Percentiles rank a stretch among this genome's conserved stretches.
These are phyloP conservation scores for Stenchaetothrips biformis DNA, from an alignment of 2,888 invertebrate genomes.

Conservation along the genomic window DNA sequence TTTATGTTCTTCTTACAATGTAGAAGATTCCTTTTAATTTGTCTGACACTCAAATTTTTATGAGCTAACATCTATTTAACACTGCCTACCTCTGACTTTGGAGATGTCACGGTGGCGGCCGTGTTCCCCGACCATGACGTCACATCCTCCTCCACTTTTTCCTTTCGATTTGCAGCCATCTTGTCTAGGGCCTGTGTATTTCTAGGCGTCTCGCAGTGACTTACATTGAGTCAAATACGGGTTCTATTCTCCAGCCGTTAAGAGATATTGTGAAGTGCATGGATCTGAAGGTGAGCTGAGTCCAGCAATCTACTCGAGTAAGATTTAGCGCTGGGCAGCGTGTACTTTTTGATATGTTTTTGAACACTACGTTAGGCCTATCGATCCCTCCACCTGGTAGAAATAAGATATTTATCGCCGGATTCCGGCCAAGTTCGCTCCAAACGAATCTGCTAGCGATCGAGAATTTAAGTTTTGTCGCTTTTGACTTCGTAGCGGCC, in stretches of 20 bases:
- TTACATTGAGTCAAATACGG: background rate
- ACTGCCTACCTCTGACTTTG: too few species aligned
- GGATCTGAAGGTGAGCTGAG: slow-evolving; percentile 9
- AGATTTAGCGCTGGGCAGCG: background rate
- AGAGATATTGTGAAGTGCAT: slow-evolving; percentile 10
- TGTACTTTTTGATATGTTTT: background rate
- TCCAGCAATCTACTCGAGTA: background rate
- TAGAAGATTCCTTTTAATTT: too few species aligned
- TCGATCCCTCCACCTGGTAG: slow-evolving; percentile 24
- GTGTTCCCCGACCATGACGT: background rate
- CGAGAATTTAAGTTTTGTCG: background rate
- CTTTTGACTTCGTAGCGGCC: background rate
- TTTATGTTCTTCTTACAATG: too few species aligned
- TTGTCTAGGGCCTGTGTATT: slow-evolving; percentile 21
- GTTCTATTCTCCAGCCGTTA: background rate
- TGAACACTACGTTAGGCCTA: slow-evolving; percentile 8
- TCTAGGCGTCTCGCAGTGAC: slow-evolving; percentile 19
- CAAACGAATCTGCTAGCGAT: background rate
- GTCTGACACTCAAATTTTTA: too few species aligned
- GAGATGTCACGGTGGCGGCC: background rate
- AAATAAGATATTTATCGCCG: background rate
- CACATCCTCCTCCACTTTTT: slow-evolving; percentile 24
- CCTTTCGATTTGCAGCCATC: slow-evolving; percentile 22
- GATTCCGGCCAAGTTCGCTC: background rate
- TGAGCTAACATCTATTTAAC: too few species aligned